phyloP scores from a whole-genome alignment of 2,888 invertebrate species.

The Callosobruchus maculatus region DNA sequence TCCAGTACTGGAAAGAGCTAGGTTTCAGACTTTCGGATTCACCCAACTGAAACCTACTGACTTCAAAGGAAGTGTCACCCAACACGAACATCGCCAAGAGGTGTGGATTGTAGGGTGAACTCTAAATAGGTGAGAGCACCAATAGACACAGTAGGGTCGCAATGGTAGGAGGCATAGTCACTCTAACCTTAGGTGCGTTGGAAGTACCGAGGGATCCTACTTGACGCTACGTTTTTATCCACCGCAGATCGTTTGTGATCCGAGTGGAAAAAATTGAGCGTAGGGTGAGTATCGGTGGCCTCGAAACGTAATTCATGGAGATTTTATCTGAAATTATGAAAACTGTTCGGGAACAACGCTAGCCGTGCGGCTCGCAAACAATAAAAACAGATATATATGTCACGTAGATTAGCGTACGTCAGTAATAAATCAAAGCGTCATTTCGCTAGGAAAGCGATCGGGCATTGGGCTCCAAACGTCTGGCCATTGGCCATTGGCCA shows the following conservation, averaged over 20 bases:
- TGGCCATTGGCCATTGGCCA: neutral
- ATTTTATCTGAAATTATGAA: slow-evolving; percentile 16
- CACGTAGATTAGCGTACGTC: slow-evolving; percentile 51
- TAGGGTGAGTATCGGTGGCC: neutral
- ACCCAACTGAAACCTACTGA: no score
- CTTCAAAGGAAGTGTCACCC: no score
- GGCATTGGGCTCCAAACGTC: slow-evolving; percentile 12
- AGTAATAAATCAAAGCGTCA: slow-evolving; percentile 51
- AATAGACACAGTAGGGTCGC: no score
- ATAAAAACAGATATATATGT: slow-evolving; percentile 51
- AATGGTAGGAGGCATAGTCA: no score
- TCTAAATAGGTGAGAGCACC: no score
- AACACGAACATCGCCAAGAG: no score
- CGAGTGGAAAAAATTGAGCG: neutral
- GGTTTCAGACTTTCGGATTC: no score
- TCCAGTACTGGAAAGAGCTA: no score
- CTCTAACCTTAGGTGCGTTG: no score
- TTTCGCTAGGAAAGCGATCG: slow-evolving; percentile 39
- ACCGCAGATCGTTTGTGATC: neutral
- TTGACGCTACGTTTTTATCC: neutral
- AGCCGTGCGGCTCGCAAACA: slow-evolving; percentile 40
- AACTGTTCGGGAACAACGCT: slow-evolving; percentile 2
- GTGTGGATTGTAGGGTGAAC: no score
- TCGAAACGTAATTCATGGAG: slow-evolving; percentile 10
- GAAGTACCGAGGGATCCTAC: neutral